Conservation (phyloP, 2,888 invertebrate genomes). For the Agonopterix alstromeriana region DNA sequence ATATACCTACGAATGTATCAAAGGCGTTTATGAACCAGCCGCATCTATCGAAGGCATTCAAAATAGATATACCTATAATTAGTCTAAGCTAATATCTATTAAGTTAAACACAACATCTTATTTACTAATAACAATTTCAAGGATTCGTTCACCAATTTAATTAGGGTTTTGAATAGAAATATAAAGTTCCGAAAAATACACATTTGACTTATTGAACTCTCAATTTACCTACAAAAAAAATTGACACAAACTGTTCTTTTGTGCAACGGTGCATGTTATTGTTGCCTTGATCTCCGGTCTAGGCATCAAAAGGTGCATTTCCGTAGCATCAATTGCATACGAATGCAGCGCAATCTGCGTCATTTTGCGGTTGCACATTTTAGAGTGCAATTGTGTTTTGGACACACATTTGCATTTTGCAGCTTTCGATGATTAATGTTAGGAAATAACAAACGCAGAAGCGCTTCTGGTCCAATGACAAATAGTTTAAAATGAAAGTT, state of each 20-base stretch:
- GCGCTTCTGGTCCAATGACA: too few relatives aligned
- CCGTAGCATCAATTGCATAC: slow-evolving; percentile 23
- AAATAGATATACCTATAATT: too few relatives aligned
- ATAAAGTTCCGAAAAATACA: too few relatives aligned
- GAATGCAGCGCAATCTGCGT: slow-evolving; percentile 11
- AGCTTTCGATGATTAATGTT: slow-evolving; percentile 8
- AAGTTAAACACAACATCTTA: too few relatives aligned
- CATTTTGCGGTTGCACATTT: slow-evolving; percentile 27
- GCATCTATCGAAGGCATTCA: too few relatives aligned
- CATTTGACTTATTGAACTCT: slow-evolving; percentile 7
- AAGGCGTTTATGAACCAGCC: too few relatives aligned
- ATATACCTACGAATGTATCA: too few relatives aligned
- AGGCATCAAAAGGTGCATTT: slow-evolving; percentile 35
- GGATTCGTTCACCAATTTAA: too few relatives aligned
- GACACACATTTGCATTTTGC: slow-evolving; percentile 9
- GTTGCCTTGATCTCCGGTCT: slow-evolving; percentile 13
- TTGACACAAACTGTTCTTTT: slow-evolving; percentile 18
- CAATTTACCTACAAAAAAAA: slow-evolving; percentile 4
- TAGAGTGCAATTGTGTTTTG: slow-evolving; percentile 13
- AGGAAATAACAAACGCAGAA: background rate
- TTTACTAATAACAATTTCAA: too few relatives aligned
- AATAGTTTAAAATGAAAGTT: too few relatives aligned
- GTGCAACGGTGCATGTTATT: slow-evolving; percentile 38
- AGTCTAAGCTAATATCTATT: too few relatives aligned
- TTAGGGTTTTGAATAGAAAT: too few relatives aligned